Evolutionary conservation across 2,797 vertebrate species (phyloP).

Genomic region (Sandelia bainsii): DNA sequence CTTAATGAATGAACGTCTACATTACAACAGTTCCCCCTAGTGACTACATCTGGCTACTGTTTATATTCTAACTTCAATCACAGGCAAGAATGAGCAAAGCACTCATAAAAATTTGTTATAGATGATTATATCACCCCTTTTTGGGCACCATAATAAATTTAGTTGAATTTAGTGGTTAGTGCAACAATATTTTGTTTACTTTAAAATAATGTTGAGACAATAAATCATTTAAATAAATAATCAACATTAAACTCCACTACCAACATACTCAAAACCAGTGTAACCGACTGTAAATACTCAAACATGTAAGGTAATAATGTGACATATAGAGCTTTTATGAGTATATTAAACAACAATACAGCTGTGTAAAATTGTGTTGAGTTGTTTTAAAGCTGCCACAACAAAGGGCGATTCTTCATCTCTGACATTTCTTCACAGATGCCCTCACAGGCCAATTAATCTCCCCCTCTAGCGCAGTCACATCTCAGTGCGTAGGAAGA

Average conservation of each 20-base stretch:
- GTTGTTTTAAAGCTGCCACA: conserved; percentile 10
- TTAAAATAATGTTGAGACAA: not conserved
- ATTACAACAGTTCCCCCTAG: conserved; percentile 66
- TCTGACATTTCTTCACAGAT: conserved; percentile 43
- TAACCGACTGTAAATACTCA: not conserved
- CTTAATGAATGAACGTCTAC: conserved; percentile 70
- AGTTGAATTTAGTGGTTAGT: not conserved
- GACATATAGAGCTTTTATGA: conserved; percentile 8
- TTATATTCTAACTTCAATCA: conserved; percentile 38
- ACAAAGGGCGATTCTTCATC: conserved; percentile 27
- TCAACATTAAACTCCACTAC: not conserved
- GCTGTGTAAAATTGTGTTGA: conserved; percentile 1
- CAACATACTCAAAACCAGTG: not conserved
- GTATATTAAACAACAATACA: conserved; percentile 1
- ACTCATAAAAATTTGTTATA: conserved; percentile 8
- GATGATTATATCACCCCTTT: not conserved
- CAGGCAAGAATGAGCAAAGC: conserved; percentile 22
- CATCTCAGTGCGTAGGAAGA: conserved; percentile 50
- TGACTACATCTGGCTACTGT: conserved; percentile 42
- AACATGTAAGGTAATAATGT: not conserved
- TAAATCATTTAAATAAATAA: not conserved
- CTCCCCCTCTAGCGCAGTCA: conserved; percentile 29
- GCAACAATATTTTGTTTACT: not conserved
- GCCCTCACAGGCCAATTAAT: conserved; percentile 54
- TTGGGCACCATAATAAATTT: not conserved